phyloP scores from a whole-genome alignment of 2,113 vertebrate species.

The Oreochromis aureus region DNA sequence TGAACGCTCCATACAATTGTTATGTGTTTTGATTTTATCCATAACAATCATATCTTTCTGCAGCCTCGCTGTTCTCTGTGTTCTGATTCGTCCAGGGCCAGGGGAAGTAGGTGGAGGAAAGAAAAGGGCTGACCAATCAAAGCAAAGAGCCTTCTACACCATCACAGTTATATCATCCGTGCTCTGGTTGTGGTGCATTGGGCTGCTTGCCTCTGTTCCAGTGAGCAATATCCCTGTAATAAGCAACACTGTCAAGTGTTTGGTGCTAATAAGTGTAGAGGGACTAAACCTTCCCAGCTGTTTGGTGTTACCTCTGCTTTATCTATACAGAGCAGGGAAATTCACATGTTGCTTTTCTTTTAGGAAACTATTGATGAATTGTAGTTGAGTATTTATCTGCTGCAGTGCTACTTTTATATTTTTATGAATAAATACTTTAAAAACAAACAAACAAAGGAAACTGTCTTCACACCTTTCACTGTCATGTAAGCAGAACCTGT shows the following conservation, averaged over 20 bases:
- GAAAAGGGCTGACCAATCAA: background rate
- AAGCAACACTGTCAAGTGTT: background rate
- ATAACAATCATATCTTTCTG: background rate
- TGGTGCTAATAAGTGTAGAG: accelerated
- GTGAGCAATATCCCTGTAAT: background rate
- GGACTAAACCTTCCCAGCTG: background rate
- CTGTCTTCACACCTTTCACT: too few species aligned
- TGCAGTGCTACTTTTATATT: background rate
- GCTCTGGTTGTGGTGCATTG: background rate
- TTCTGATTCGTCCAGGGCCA: background rate
- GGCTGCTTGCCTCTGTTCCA: background rate
- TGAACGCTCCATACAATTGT: background rate
- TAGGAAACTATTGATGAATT: background rate
- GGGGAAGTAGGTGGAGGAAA: background rate
- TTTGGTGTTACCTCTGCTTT: background rate
- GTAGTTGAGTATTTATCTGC: background rate
- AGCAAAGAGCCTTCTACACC: background rate
- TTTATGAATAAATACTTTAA: background rate
- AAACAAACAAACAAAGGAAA: background rate
- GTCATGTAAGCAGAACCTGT: too few species aligned
- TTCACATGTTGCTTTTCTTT: background rate
- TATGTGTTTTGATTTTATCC: background rate
- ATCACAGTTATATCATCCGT: background rate
- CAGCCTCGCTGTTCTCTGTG: accelerated
- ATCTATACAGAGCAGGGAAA: background rate